Percentiles rank a stretch among this genome's conserved stretches.
Evolutionary conservation across 2,113 vertebrate species (phyloP).

Genomic region (Cariama cristata): DNA sequence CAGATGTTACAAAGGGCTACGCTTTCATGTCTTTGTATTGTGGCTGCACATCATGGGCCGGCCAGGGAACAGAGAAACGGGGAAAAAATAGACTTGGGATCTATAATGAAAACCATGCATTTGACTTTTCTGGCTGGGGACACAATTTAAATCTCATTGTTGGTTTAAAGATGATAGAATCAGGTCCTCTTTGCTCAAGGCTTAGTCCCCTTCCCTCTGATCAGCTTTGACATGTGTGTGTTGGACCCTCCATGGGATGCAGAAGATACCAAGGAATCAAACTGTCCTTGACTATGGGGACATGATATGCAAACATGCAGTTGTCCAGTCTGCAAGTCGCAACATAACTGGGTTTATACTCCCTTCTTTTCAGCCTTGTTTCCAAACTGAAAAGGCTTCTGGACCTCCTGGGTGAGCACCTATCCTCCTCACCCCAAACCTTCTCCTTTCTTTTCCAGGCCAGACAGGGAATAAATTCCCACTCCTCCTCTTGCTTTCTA

Average conservation of each 20-base stretch:
- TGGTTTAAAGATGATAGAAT: neutral
- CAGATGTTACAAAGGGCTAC: neutral
- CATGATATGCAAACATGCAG: neutral
- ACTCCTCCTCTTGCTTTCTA: neutral
- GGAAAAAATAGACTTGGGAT: neutral
- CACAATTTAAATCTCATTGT: neutral
- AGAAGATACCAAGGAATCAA: neutral
- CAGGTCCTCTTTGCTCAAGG: accelerated
- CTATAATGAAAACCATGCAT: neutral
- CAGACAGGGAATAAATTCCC: neutral
- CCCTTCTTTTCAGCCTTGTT: neutral
- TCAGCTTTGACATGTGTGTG: neutral
- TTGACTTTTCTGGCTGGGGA: neutral
- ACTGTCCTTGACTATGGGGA: neutral
- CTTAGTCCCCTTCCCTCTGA: neutral
- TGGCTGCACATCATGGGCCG: neutral
- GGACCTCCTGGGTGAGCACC: neutral
- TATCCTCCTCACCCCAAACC: neutral
- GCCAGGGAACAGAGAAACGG: neutral
- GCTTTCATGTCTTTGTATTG: neutral
- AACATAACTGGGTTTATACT: neutral
- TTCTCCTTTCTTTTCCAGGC: neutral
- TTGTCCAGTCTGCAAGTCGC: neutral
- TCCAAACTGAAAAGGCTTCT: neutral
- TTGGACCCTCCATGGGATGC: neutral